A percentile compares a stretch with the other conserved stretches of the same genome.
These are phyloP conservation scores for Drosophila helvetica DNA, from an alignment of 2,888 invertebrate genomes.

Conservation along the genomic window DNA sequence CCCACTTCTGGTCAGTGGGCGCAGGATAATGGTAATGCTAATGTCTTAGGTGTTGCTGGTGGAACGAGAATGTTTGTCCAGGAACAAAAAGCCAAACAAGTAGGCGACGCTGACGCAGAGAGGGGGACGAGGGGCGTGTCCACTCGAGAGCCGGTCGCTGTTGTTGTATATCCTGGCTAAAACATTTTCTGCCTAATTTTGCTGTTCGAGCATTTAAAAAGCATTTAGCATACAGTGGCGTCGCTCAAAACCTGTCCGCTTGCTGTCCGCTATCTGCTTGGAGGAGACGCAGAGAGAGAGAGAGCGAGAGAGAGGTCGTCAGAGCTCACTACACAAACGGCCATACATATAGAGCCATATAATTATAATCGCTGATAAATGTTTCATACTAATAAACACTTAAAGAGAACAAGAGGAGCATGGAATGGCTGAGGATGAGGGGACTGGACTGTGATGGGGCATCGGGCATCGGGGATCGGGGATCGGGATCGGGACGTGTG, in stretches of 20 bases:
- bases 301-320: slow-evolving; percentile 59
- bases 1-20: slow-evolving; percentile 23
- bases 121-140: slow-evolving; percentile 42
- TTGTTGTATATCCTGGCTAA: slow-evolving; percentile 31
- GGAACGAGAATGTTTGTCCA: slow-evolving; percentile 42
- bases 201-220: slow-evolving; percentile 65
- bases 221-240: slow-evolving; percentile 66
- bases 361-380: slow-evolving; percentile 83
- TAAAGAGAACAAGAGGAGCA: slow-evolving; percentile 55
- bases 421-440: slow-evolving; percentile 5
- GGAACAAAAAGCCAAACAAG: slow-evolving; percentile 44
- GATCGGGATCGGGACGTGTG: slow-evolving; percentile 61
- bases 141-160: slow-evolving; percentile 56
- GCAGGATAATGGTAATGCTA: slow-evolving; percentile 30
- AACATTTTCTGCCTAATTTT: slow-evolving; percentile 67
- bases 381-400: slow-evolving; percentile 78
- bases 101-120: too few relatives aligned
- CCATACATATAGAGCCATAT: slow-evolving; percentile 68
- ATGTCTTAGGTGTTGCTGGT: slow-evolving; percentile 70
- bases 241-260: slow-evolving; percentile 48
- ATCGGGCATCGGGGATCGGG: slow-evolving; percentile 8
- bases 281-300: background rate
- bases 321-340: slow-evolving; percentile 76
- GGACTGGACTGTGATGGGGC: slow-evolving; percentile 26
- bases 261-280: slow-evolving; percentile 44